These are phyloP conservation scores for Heliconius himera DNA, from an alignment of 1,140 invertebrate species.

Conservation along the genomic window DNA sequence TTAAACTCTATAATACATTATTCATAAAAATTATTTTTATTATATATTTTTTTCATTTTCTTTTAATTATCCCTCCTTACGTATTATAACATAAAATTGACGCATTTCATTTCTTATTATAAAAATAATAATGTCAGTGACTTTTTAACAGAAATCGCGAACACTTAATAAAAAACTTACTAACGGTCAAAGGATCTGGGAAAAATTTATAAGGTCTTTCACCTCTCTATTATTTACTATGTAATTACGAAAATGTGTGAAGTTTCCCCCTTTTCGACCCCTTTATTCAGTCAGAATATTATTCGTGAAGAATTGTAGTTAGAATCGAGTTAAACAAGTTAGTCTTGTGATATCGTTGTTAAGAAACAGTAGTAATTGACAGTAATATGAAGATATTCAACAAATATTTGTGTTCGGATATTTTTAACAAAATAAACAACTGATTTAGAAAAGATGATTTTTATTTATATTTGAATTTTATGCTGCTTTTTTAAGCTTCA, in stretches of 20 bases:
- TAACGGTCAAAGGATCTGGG: background rate
- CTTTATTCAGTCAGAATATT: slow-evolving; percentile 6
- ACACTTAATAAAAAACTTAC: background rate
- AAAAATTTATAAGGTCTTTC: slow-evolving; percentile 18
- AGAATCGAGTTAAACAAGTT: background rate
- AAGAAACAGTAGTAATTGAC: background rate
- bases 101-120: background rate
- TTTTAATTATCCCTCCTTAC: background rate
- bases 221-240: slow-evolving; percentile 18
- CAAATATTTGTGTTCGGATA: background rate
- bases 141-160: background rate
- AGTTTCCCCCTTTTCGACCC: slow-evolving; percentile 20
- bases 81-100: background rate
- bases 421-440: background rate
- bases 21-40: background rate
- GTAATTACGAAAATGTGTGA: slow-evolving; percentile 16
- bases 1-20: background rate
- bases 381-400: too few relatives aligned
- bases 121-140: background rate
- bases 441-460: background rate
- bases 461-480: background rate
- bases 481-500: too few relatives aligned
- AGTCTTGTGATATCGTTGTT: background rate
- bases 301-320: background rate
- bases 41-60: background rate